A percentile compares a stretch with the other conserved stretches of the same genome.
phyloP scores from a whole-genome alignment of 2,797 vertebrate genomes.

The Neosilurus hyrtlii region DNA sequence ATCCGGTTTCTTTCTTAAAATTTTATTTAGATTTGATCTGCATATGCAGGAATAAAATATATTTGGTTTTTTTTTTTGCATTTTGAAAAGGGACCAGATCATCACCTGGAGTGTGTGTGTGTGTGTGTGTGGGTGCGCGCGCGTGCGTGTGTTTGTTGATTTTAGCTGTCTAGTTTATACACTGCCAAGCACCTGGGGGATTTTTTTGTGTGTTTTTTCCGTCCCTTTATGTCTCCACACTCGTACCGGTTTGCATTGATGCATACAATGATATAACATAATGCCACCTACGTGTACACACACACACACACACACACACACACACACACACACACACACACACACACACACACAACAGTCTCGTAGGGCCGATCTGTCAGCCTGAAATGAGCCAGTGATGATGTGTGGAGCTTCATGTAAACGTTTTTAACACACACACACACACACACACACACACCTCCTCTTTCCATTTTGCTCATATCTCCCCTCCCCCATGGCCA shows the following conservation, averaged over 20 bases:
- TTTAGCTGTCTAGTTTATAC: constrained; percentile 75
- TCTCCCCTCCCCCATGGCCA: not conserved
- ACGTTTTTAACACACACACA: not conserved
- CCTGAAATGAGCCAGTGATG: constrained; percentile 45
- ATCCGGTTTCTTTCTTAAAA: constrained; percentile 59
- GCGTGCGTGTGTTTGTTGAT: constrained; percentile 74
- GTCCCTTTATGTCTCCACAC: constrained; percentile 56
- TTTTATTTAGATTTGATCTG: constrained; percentile 66
- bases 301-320: constrained; percentile 42
- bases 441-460: not conserved
- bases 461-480: not conserved
- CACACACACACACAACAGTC: constrained; percentile 48
- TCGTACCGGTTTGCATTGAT: constrained; percentile 63
- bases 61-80: constrained; percentile 75
- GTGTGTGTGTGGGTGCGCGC: constrained; percentile 63
- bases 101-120: constrained; percentile 56
- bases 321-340: constrained; percentile 46
- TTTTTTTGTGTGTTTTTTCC: constrained; percentile 56
- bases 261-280: constrained; percentile 30
- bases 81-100: constrained; percentile 61
- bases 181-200: constrained; percentile 79
- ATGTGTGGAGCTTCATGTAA: constrained; percentile 42
- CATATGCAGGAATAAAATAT: constrained; percentile 69
- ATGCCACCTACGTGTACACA: constrained; percentile 16
- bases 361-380: constrained; percentile 48